Percentiles rank a stretch among this genome's conserved stretches.
Conservation (phyloP, 2,888 invertebrate species). For the Melikaiella ostensackeni region DNA sequence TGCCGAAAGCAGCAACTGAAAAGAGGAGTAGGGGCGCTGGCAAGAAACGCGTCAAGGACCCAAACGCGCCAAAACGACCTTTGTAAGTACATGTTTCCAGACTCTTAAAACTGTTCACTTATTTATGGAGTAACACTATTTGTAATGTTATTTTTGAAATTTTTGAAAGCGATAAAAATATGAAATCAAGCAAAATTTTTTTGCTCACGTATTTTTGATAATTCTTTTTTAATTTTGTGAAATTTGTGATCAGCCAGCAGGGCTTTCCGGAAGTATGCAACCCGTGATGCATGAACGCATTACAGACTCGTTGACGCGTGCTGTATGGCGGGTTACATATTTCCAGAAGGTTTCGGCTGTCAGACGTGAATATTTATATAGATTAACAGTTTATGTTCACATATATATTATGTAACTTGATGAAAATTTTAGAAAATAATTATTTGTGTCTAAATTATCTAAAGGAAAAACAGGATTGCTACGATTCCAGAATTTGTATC, state of each 20-base stretch:
- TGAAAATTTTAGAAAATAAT: not conserved
- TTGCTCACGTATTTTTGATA: not conserved
- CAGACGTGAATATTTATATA: not conserved
- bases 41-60: slow-evolving; percentile 37
- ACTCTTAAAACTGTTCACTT: not conserved
- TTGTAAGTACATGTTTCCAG: slow-evolving; percentile 27
- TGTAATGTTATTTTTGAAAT: not conserved
- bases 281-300: slow-evolving; percentile 25
- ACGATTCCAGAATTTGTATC: not conserved
- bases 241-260: not conserved
- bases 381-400: not conserved
- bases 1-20: slow-evolving; percentile 26
- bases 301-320: slow-evolving; percentile 10
- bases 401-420: not conserved
- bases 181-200: not conserved
- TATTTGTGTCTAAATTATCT: not conserved
- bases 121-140: not conserved
- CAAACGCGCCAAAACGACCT: slow-evolving; percentile 35
- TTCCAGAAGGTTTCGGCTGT: slow-evolving; percentile 7
- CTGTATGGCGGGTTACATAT: slow-evolving; percentile 9
- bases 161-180: not conserved
- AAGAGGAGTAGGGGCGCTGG: slow-evolving; percentile 22
- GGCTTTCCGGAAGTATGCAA: slow-evolving; percentile 11
- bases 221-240: not conserved
- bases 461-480: not conserved